Base-by-base conservation (phyloP, 2,888 invertebrate genomes). In the Melitaea athalia region DNA sequence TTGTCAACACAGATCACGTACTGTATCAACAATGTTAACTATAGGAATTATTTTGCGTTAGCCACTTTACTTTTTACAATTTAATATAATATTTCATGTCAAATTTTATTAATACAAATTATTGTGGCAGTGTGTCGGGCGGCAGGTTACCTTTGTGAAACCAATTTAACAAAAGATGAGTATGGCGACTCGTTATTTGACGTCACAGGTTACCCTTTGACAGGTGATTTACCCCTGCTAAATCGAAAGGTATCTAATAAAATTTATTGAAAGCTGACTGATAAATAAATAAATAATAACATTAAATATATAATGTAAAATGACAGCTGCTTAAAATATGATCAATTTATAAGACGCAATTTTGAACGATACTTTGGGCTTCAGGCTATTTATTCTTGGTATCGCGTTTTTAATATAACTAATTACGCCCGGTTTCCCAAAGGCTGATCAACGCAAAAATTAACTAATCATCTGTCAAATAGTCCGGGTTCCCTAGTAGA, bases 161-260 rank as follows among this genome's bases (percentile, higher is more conserved):
- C 33, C 45, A 15, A 63, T 31, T 52, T 33, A 24, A 55, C 64
- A 15, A 68, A 64, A 52, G 63, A 64, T 12, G 55, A 60, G 11
- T 59, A 65, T 8, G 70, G 68, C 15, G 71, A 69, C 0, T 63
- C 67, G 14, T 67, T 80, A 47, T 82, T 81, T 33, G 74, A 78
- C 14, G 72, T 71, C 0, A 74, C 72, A 1, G 76, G 77, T 3
- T 83, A 81, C 43, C 88, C 88, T 49, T 74, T 70, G 3, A 42
- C 62, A n/a, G 86, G 86, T 6, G 84, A 85, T 43, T 80, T 89
- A 66, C 91, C 91, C 1, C 33, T 85, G 24, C 78, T 91, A 0
- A 91, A 91, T 72, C 81, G 85, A 71, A 91, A 90, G 82, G 90
- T 89, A n/a, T n/a, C n/a, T n/a, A 63, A 24, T 42, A 6, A 10